Conservation (phyloP, 1,140 invertebrate species). For the Artemia franciscana region DNA sequence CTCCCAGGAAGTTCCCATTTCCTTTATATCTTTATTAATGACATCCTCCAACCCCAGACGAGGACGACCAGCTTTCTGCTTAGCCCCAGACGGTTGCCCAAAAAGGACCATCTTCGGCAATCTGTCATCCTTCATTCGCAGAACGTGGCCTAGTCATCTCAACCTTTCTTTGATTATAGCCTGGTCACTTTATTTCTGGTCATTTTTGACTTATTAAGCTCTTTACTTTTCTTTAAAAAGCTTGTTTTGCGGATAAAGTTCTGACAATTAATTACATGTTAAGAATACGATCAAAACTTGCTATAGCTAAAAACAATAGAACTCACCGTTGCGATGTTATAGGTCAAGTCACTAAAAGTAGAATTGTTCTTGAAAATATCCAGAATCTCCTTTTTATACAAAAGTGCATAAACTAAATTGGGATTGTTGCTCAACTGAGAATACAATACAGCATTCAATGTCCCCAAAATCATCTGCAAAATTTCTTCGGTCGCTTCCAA, state of each 20-base stretch:
- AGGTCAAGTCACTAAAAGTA: constrained; percentile 80
- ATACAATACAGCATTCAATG: constrained; percentile 75
- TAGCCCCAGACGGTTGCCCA: too few species aligned
- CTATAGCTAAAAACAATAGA: constrained; percentile 10
- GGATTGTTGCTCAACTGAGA: constrained; percentile 72
- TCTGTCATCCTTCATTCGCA: not conserved
- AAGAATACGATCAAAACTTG: constrained; percentile 1
- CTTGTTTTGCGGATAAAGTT: not conserved
- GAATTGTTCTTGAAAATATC: constrained; percentile 60
- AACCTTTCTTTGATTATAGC: not conserved
- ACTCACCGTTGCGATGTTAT: constrained; percentile 81
- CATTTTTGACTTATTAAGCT: not conserved
- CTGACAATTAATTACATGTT: too few species aligned
- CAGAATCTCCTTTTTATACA: constrained; percentile 84
- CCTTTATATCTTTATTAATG: too few species aligned
- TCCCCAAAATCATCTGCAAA: constrained; percentile 81
- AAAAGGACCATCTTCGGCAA: too few species aligned
- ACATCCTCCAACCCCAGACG: too few species aligned
- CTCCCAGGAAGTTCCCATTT: too few species aligned
- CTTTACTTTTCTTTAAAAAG: not conserved
- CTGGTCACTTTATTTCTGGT: not conserved
- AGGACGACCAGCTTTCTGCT: too few species aligned
- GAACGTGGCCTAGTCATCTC: not conserved
- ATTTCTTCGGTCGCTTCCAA: constrained; percentile 89
- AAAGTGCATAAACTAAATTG: constrained; percentile 80